A percentile compares a stretch with the other conserved stretches of the same genome.
phyloP scores from a whole-genome alignment of 1,140 invertebrate species.

The Agraylea sexmaculata region DNA sequence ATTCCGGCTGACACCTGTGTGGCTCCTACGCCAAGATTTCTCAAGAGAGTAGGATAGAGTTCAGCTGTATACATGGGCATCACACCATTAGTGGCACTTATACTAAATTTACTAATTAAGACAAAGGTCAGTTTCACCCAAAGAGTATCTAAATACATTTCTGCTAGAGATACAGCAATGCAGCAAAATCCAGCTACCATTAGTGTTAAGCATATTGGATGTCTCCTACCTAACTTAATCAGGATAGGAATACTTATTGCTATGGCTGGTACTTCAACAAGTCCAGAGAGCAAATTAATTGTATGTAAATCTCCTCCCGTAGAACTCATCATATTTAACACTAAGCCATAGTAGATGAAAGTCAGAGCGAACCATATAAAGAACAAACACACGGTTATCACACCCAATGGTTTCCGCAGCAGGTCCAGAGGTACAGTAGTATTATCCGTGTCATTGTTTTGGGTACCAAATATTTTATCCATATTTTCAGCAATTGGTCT shows the following conservation, averaged over 20 bases:
- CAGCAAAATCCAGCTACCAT: slow-evolving; percentile 52
- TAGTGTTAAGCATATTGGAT: slow-evolving; percentile 52
- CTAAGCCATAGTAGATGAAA: slow-evolving; percentile 58
- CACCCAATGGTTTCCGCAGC: slow-evolving; percentile 47
- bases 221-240: slow-evolving; percentile 53
- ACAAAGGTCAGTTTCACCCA: slow-evolving; percentile 50
- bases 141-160: too few relatives aligned
- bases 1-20: slow-evolving; percentile 57
- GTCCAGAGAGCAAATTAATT: slow-evolving; percentile 53
- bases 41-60: slow-evolving; percentile 58
- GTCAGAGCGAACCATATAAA: slow-evolving; percentile 62
- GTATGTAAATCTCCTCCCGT: slow-evolving; percentile 57
- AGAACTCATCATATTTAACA: slow-evolving; percentile 57
- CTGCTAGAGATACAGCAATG: slow-evolving; percentile 42
- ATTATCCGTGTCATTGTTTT: slow-evolving; percentile 25
- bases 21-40: slow-evolving; percentile 59
- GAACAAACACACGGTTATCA: slow-evolving; percentile 52
- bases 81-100: slow-evolving; percentile 57
- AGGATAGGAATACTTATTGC: slow-evolving; percentile 57
- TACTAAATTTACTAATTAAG: slow-evolving; percentile 57
- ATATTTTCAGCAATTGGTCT: slow-evolving; percentile 46
- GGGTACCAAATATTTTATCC: slow-evolving; percentile 42
- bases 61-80: slow-evolving; percentile 63
- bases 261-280: slow-evolving; percentile 60
- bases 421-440: slow-evolving; percentile 38